A percentile compares a stretch with the other conserved stretches of the same genome.
phyloP scores from a whole-genome alignment of 1,140 invertebrate species.

The Brachystomella parvula region DNA sequence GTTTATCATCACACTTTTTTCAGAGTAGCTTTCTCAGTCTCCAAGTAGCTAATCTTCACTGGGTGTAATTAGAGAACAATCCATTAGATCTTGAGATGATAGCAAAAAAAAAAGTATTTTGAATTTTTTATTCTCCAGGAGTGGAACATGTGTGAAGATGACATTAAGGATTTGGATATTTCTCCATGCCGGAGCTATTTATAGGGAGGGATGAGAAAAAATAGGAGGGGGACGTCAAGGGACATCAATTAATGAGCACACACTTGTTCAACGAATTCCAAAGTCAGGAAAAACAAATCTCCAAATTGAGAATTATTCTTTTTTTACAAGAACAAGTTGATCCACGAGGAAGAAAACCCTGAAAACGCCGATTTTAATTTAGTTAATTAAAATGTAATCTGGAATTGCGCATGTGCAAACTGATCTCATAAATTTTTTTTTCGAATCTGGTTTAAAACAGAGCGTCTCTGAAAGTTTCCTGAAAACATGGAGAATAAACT shows the following conservation, averaged over 20 bases:
- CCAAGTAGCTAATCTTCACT: slow-evolving; percentile 16
- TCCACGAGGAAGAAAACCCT: too few relatives aligned
- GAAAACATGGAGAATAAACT: too few relatives aligned
- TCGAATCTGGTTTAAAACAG: too few relatives aligned
- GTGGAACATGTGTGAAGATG: neutral
- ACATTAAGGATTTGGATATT: too few relatives aligned
- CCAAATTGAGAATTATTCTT: neutral
- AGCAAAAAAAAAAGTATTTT: too few relatives aligned
- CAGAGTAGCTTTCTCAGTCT: neutral
- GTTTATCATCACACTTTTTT: slow-evolving; percentile 13
- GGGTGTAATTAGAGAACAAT: neutral
- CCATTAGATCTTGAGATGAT: too few relatives aligned
- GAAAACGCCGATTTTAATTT: too few relatives aligned
- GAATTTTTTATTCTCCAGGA: neutral
- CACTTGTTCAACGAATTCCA: neutral
- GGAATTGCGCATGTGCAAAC: too few relatives aligned
- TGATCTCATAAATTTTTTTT: too few relatives aligned
- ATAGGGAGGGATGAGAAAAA: neutral
- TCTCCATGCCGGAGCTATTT: too few relatives aligned
- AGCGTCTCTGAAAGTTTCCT: too few relatives aligned
- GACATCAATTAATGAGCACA: neutral
- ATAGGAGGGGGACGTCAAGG: neutral
- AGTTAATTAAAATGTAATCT: too few relatives aligned
- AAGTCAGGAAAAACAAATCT: neutral
- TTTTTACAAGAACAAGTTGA: neutral